phyloP scores from a whole-genome alignment of 2,888 invertebrate species.

The Anagyrus pseudococci region DNA sequence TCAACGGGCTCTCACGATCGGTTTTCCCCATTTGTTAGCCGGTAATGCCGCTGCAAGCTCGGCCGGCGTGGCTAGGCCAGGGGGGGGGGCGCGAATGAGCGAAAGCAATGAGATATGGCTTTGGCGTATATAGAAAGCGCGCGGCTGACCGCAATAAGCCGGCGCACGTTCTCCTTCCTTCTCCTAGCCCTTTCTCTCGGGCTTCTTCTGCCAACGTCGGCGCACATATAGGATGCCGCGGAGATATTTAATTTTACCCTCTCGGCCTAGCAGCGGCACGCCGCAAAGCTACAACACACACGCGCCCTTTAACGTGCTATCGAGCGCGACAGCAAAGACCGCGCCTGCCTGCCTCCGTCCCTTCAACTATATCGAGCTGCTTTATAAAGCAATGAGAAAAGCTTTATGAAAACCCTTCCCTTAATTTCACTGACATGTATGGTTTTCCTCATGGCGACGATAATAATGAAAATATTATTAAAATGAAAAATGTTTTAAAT shows the following conservation, averaged over 20 bases:
- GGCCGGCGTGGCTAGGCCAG: too few species aligned
- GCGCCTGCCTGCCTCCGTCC: background rate
- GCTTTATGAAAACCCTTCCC: too few species aligned
- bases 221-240: background rate
- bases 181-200: background rate
- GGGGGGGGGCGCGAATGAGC: background rate
- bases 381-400: background rate
- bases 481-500: too few species aligned
- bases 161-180: background rate
- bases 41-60: too few species aligned
- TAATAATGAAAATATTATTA: too few species aligned
- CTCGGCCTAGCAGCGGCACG: slow-evolving; percentile 2
- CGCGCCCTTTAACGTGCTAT: slow-evolving; percentile 10
- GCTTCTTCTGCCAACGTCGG: background rate
- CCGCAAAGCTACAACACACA: slow-evolving; percentile 8
- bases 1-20: too few species aligned
- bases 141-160: background rate
- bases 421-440: too few species aligned
- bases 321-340: slow-evolving; percentile 6
- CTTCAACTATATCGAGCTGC: background rate
- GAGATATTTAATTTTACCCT: slow-evolving; percentile 25
- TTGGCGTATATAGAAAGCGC: background rate
- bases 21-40: too few species aligned
- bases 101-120: background rate
- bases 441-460: background rate